A percentile compares a stretch with the other conserved stretches of the same genome.
These are phyloP conservation scores for Caenorhabditis briggsae DNA, from an alignment of 1,140 invertebrate species.

Conservation along the genomic window DNA sequence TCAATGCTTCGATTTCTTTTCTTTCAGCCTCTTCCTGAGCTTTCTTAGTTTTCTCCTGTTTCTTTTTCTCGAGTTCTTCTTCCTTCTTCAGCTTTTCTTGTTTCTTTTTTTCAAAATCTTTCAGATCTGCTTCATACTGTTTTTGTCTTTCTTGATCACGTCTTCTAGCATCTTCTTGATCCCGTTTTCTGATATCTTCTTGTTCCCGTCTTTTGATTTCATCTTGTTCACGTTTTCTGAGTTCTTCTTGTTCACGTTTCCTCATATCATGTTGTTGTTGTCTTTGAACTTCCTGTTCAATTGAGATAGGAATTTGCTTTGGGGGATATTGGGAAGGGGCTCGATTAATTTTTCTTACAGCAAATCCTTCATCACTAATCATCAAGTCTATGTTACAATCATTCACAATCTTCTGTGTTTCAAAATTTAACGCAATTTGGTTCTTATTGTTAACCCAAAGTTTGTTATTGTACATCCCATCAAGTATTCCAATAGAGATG, in stretches of 20 bases:
- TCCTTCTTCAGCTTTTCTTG: slow-evolving; percentile 12
- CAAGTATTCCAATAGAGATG: slow-evolving; percentile 37
- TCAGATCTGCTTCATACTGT: slow-evolving; percentile 34
- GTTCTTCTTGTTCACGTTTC: background rate
- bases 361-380: slow-evolving; percentile 65
- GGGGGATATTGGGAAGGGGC: background rate
- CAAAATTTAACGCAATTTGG: slow-evolving; percentile 26
- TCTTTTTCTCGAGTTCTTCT: background rate
- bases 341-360: slow-evolving; percentile 51
- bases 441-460: slow-evolving; percentile 53
- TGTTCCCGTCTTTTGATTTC: background rate
- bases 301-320: slow-evolving; percentile 2
- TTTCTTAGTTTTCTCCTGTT: background rate
- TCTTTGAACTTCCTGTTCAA: too few species aligned
- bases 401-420: slow-evolving; percentile 22
- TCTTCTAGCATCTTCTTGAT: background rate
- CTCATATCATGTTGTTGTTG: background rate
- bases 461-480: slow-evolving; percentile 29
- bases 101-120: slow-evolving; percentile 25
- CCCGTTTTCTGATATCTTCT: background rate
- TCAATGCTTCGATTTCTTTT: too few species aligned
- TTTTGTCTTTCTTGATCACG: background rate
- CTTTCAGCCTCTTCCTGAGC: background rate
- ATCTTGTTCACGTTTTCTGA: slow-evolving; percentile 5
- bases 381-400: slow-evolving; percentile 62